Evolutionary conservation across 2,113 vertebrate species (phyloP).

Genomic region (Platysteira castanea): DNA sequence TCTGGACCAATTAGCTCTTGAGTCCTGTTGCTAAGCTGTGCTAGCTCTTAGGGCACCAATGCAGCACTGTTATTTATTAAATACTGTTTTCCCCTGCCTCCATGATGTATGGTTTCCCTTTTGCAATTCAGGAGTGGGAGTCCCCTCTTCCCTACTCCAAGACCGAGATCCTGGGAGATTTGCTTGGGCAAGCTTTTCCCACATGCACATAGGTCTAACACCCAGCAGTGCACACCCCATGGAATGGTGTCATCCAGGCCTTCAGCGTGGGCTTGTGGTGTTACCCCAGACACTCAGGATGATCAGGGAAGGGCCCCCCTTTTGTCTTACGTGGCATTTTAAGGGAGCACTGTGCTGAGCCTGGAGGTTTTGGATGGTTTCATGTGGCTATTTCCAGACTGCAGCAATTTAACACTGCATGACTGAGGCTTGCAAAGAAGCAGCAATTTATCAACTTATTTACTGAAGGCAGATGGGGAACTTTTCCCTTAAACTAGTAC

Average conservation of each 20-base stretch:
- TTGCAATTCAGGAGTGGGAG: not conserved
- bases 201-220: not conserved
- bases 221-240: not conserved
- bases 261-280: not conserved
- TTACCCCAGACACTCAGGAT: not conserved
- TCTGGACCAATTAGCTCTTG: not conserved
- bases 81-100: not conserved
- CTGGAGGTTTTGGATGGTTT: not conserved
- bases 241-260: not conserved
- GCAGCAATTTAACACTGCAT: not conserved
- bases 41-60: not conserved
- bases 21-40: not conserved
- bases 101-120: not conserved
- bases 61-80: not conserved
- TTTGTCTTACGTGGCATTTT: not conserved
- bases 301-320: not conserved
- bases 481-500: not conserved
- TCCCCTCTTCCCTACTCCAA: not conserved
- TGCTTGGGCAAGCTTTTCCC: not conserved
- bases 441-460: not conserved
- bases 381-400: not conserved
- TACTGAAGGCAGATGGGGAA: not conserved
- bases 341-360: fast-evolving
- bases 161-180: not conserved
- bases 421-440: not conserved